Conservation (phyloP, 2,888 invertebrate genomes). For the Acleris literana region DNA sequence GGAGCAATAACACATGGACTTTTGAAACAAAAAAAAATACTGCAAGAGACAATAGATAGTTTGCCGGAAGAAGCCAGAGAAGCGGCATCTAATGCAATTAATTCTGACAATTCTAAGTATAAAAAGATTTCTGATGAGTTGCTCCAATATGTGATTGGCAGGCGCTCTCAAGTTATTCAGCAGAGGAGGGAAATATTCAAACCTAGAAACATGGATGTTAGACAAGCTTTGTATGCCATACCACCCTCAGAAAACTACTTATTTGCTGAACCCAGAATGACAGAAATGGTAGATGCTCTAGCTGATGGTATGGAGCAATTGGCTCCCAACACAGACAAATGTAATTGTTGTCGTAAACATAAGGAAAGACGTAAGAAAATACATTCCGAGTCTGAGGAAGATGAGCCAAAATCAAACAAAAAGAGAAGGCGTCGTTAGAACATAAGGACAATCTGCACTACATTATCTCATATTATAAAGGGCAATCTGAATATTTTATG, state of each 20-base stretch:
- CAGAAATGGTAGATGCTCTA: constrained; percentile 18
- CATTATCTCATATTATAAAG: too few species aligned
- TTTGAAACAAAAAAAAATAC: constrained; percentile 32
- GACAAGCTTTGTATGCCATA: constrained; percentile 26
- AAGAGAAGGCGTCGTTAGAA: constrained; percentile 11
- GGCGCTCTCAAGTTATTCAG: constrained; percentile 36
- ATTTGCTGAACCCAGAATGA: constrained; percentile 27
- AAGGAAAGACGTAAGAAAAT: constrained; percentile 8
- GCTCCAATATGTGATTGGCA: constrained; percentile 38
- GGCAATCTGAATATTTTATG: too few species aligned
- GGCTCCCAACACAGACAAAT: constrained; percentile 19
- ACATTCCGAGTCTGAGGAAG: not conserved
- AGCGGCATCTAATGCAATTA: constrained; percentile 8
- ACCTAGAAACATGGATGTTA: constrained; percentile 24
- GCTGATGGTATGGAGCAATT: constrained; percentile 18
- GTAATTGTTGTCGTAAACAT: constrained; percentile 20
- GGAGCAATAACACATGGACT: constrained; percentile 37
- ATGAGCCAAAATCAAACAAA: constrained; percentile 3
- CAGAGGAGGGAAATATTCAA: constrained; percentile 33
- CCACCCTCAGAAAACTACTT: constrained; percentile 36
- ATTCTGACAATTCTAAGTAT: constrained; percentile 24
- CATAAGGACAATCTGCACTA: not conserved
- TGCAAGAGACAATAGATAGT: constrained; percentile 11
- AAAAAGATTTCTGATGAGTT: constrained; percentile 32
- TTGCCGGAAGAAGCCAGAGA: constrained; percentile 13